Evolutionary conservation across 2,797 vertebrate genomes (phyloP).

Genomic region (Phylloscopus collybita): DNA sequence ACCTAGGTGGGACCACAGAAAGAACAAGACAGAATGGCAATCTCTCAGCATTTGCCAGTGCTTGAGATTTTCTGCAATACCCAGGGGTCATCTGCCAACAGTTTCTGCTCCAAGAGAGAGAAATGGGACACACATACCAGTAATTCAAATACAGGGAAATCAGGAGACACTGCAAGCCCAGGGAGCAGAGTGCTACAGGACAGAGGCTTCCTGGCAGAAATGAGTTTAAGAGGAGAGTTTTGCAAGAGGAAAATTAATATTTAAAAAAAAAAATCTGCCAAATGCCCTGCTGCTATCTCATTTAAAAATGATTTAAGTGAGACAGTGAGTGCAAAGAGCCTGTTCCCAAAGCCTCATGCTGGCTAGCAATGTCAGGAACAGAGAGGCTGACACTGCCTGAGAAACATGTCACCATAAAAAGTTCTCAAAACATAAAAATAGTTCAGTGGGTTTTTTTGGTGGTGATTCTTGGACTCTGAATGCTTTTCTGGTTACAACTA

Average conservation of each 20-base stretch:
- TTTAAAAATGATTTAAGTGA: neutral
- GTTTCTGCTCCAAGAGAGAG: neutral
- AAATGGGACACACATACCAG: neutral
- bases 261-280: neutral
- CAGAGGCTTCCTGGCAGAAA: neutral
- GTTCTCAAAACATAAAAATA: constrained; percentile 32
- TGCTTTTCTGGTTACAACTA: constrained; percentile 35
- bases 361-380: neutral
- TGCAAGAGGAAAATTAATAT: neutral
- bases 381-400: neutral
- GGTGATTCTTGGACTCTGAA: constrained; percentile 13
- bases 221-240: neutral
- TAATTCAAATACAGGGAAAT: neutral
- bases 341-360: constrained; percentile 7
- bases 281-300: neutral
- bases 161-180: neutral
- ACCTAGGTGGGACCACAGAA: neutral
- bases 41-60: neutral
- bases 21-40: neutral
- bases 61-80: neutral
- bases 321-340: neutral
- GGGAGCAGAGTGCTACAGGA: neutral
- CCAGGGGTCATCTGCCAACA: neutral
- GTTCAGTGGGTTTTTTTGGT: neutral
- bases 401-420: constrained; percentile 9